phyloP scores from a whole-genome alignment of 2,113 vertebrate genomes.

The Paralichthys olivaceus region DNA sequence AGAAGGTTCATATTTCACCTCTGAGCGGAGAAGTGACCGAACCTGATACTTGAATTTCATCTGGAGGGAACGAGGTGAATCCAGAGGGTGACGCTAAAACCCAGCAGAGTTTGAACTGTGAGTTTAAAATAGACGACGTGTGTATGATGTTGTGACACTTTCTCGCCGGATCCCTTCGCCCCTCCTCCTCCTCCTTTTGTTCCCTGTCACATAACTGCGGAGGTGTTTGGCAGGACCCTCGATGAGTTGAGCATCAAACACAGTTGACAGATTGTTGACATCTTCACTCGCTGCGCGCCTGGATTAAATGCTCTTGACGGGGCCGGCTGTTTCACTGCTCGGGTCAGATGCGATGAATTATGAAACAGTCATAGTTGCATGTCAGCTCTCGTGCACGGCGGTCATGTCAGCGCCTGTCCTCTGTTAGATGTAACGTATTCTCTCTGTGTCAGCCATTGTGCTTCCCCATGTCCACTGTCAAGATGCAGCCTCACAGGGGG shows the following conservation, averaged over 20 bases:
- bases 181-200: slow-evolving; percentile 26
- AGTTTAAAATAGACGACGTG: slow-evolving; percentile 21
- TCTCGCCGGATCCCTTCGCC: neutral
- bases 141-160: neutral
- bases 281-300: slow-evolving; percentile 46
- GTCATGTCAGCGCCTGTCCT: slow-evolving; percentile 30
- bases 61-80: slow-evolving; percentile 44
- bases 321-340: slow-evolving; percentile 53
- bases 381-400: slow-evolving; percentile 8
- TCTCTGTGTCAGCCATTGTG: slow-evolving; percentile 20
- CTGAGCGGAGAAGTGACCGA: slow-evolving; percentile 46
- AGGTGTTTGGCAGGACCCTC: slow-evolving; percentile 54
- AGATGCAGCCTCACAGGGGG: slow-evolving; percentile 20
- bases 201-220: slow-evolving; percentile 39
- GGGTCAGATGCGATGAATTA: slow-evolving; percentile 62
- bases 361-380: slow-evolving; percentile 43
- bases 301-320: slow-evolving; percentile 57
- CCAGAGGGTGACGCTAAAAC: slow-evolving; percentile 22
- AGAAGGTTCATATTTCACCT: slow-evolving; percentile 56
- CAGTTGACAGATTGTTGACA: slow-evolving; percentile 63
- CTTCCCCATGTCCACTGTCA: slow-evolving; percentile 28
- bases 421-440: slow-evolving; percentile 28
- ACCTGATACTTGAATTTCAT: slow-evolving; percentile 54
- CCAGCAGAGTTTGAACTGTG: neutral
- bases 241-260: slow-evolving; percentile 45